A percentile compares a stretch with the other conserved stretches of the same genome.
phyloP scores from a whole-genome alignment of 2,113 vertebrate genomes.

The Oxyura jamaicensis region DNA sequence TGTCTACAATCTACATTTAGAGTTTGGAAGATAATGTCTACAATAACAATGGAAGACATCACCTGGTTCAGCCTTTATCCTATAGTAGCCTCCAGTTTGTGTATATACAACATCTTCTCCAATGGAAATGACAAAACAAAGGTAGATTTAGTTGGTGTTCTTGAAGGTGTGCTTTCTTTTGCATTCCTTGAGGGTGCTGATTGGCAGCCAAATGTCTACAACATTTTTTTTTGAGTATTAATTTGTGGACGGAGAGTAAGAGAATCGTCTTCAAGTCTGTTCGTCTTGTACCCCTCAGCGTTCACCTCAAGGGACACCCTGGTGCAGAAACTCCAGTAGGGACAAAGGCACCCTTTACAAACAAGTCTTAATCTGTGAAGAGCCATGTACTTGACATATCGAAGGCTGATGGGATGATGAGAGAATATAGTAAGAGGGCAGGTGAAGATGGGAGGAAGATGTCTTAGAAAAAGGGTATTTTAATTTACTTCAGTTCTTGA shows the following conservation, averaged over 20 bases:
- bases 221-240: not conserved
- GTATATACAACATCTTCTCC: not conserved
- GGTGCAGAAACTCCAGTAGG: not conserved
- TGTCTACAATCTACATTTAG: not conserved
- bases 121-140: not conserved
- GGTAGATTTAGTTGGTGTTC: not conserved
- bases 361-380: not conserved
- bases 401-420: not conserved
- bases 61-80: not conserved
- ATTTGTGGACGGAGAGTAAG: not conserved
- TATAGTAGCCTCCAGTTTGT: rapidly evolving
- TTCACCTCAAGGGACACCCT: not conserved
- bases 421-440: not conserved
- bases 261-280: not conserved
- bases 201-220: not conserved
- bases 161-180: not conserved
- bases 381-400: rapidly evolving
- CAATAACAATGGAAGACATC: not conserved
- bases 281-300: rapidly evolving
- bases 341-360: not conserved
- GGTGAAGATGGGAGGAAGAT: not conserved
- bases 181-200: not conserved
- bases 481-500: not conserved
- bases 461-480: not conserved
- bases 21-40: not conserved